Percentiles rank a stretch among this genome's conserved stretches.
phyloP scores from a whole-genome alignment of 1,140 invertebrate genomes.

The Pseudachorutes palmiensis region DNA sequence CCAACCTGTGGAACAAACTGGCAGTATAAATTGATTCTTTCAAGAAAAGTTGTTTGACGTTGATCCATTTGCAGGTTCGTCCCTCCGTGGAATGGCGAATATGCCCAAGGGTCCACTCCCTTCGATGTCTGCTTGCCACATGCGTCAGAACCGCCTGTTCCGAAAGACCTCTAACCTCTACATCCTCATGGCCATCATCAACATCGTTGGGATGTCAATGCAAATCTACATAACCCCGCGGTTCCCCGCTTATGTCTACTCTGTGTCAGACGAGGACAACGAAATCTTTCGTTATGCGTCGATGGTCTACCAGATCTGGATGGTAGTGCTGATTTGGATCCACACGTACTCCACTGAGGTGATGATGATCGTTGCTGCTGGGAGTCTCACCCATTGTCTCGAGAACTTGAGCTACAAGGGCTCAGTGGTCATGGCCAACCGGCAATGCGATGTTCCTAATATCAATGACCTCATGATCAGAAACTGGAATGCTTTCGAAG shows the following conservation, averaged over 20 bases:
- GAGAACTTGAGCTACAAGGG: slow-evolving; percentile 33
- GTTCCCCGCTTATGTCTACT: slow-evolving; percentile 34
- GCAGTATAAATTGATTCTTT: background rate
- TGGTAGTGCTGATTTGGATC: slow-evolving; percentile 31
- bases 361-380: slow-evolving; percentile 29
- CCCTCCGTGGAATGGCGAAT: slow-evolving; percentile 31
- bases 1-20: background rate
- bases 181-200: slow-evolving; percentile 21
- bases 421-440: slow-evolving; percentile 36
- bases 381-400: slow-evolving; percentile 30
- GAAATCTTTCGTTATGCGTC: slow-evolving; percentile 16
- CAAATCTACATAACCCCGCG: slow-evolving; percentile 27
- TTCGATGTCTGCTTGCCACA: slow-evolving; percentile 36
- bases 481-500: slow-evolving; percentile 37
- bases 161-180: slow-evolving; percentile 23
- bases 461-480: slow-evolving; percentile 36
- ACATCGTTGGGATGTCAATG: slow-evolving; percentile 20
- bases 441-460: slow-evolving; percentile 35
- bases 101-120: slow-evolving; percentile 34
- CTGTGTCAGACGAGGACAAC: slow-evolving; percentile 25
- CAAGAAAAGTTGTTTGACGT: background rate
- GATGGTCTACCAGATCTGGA: slow-evolving; percentile 32
- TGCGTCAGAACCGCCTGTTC: slow-evolving; percentile 26
- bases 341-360: slow-evolving; percentile 29
- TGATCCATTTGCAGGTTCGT: slow-evolving; percentile 20